A percentile compares a stretch with the other conserved stretches of the same genome.
phyloP scores from a whole-genome alignment of 2,888 invertebrate genomes.

The Peribatodes rhomboidaria region DNA sequence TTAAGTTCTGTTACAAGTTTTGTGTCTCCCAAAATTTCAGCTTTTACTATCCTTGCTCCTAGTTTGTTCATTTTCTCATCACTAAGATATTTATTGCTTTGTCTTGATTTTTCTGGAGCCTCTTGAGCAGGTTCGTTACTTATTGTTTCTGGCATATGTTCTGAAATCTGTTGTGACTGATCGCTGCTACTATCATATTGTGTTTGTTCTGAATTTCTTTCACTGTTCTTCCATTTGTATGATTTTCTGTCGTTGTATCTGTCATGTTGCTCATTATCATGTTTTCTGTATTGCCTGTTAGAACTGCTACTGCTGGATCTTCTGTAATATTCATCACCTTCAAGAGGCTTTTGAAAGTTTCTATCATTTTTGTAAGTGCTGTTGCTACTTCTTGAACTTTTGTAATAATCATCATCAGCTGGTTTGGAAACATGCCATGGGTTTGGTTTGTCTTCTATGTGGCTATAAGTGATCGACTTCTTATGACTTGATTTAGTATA shows the following conservation, averaged over 20 bases:
- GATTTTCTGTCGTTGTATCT: constrained; percentile 45
- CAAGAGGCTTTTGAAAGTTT: constrained; percentile 8
- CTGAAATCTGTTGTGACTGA: constrained; percentile 19
- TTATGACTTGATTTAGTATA: constrained; percentile 52
- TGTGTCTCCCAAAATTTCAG: constrained; percentile 96
- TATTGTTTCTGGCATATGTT: constrained; percentile 22
- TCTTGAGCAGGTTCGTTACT: constrained; percentile 25
- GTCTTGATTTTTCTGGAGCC: constrained; percentile 35
- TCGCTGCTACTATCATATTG: neutral
- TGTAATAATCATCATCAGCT: constrained; percentile 65
- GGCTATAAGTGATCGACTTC: constrained; percentile 30
- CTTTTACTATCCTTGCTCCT: constrained; percentile 96
- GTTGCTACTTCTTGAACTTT: constrained; percentile 37
- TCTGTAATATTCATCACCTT: constrained; percentile 23
- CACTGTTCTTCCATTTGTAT: constrained; percentile 62
- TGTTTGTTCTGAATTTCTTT: constrained; percentile 28
- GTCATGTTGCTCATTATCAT: constrained; percentile 35
- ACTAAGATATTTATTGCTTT: constrained; percentile 80
- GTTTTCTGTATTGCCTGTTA: constrained; percentile 14
- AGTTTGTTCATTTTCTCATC: constrained; percentile 96
- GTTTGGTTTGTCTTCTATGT: constrained; percentile 45
- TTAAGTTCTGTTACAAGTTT: constrained; percentile 90
- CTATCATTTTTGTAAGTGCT: constrained; percentile 12
- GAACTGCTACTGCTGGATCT: constrained; percentile 19
- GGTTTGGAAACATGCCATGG: constrained; percentile 75